Evolutionary conservation across 23 tunicate genomes (phyloP), one percentile per base, ranked within the genome.

Genomic region (Styela clava): DNA sequence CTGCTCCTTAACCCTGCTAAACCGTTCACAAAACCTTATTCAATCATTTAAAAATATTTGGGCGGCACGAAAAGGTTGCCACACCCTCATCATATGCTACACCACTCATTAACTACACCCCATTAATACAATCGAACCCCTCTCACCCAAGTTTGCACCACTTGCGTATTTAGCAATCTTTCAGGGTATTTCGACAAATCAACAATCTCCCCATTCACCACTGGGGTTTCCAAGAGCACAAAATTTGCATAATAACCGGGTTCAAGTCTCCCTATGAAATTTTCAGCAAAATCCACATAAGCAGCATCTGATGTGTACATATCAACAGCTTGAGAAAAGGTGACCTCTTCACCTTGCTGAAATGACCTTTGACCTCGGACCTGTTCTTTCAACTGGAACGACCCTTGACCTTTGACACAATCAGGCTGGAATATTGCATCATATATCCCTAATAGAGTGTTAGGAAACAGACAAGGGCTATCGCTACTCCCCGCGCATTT

Each of bases 401-500:
- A 33, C 24, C 90, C 89, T 65, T 84, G 84, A 35, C 78, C 86
- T 0, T 82, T 31, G 2, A 2, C 33, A 3, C 3, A 18, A 30
- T 87, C 86, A 21, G 78, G 83, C 34, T 91, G 83, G 32, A 74
- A 81, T 7, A 95, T 90, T 20, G 92, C 99, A 84, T 89, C 99
- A 68, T 89, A 83, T 9, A 95, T 86, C 0, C 95, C 99, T 44
- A 76, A 69, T 52, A 95, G 64, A 0, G 99, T 88, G 79, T 89
- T 69, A 32, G 79, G 74, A n/a, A 76, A 73, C 79, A 90, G 88
- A 23, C 86, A 88, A 21, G 99, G 99, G 27, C 78, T 63, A 63
- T 95, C 99, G 68, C 95, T 89, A 32, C 99, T 86, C 3, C 99
- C 99, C 52, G 91, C 95, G 74, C 94, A 88, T 0, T 79, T 62